These are phyloP conservation scores for Phaethornis superciliosus DNA, from an alignment of 2,113 vertebrate genomes.

Conservation along the genomic window DNA sequence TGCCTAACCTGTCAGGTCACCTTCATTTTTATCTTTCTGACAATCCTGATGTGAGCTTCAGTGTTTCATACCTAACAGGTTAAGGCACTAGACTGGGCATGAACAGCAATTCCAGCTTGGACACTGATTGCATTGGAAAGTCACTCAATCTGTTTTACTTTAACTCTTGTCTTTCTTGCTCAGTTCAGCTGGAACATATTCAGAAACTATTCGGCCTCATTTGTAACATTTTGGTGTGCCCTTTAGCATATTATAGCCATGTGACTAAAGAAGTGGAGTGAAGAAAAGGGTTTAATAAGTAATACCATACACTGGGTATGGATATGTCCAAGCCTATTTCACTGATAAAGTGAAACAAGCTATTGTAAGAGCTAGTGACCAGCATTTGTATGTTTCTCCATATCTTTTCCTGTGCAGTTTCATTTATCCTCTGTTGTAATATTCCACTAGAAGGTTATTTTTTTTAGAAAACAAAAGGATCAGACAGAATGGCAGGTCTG, in stretches of 20 bases:
- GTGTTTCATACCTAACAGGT: accelerated
- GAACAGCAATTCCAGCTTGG: not conserved
- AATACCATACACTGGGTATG: not conserved
- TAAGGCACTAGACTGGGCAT: not conserved
- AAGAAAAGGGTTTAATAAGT: not conserved
- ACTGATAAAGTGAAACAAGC: not conserved
- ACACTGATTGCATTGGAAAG: not conserved
- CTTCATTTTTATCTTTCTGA: not conserved
- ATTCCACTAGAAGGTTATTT: not conserved
- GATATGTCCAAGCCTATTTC: not conserved
- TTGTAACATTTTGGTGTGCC: not conserved
- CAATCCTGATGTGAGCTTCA: not conserved
- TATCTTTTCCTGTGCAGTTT: not conserved
- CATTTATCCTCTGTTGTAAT: not conserved
- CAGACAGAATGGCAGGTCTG: not conserved
- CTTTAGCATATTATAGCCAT: accelerated
- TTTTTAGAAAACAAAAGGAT: not conserved
- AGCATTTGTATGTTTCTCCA: not conserved
- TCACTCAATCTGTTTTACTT: not conserved
- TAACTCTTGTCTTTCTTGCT: not conserved
- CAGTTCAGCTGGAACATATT: not conserved
- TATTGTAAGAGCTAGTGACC: not conserved
- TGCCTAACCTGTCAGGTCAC: accelerated
- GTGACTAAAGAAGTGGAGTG: not conserved
- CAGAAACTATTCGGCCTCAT: not conserved